Evolutionary conservation across 2,888 invertebrate species (phyloP), one percentile per base, ranked within the genome.

Genomic region (Phortica okadai): DNA sequence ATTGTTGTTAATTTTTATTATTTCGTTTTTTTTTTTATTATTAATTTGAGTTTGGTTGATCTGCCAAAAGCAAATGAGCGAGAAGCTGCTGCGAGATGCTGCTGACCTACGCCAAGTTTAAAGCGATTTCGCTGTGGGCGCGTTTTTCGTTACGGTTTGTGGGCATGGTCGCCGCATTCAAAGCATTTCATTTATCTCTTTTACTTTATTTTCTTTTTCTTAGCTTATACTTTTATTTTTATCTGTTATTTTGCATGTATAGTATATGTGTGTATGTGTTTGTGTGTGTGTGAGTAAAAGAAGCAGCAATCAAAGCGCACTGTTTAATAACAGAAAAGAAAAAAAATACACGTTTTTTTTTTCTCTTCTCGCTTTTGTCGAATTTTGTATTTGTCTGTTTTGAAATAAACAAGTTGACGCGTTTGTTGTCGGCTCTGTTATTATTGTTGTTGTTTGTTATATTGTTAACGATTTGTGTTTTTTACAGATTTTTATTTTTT

Each of bases 321-420:
- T 84, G 82, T 85, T 85, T 85, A 84, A 33, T 33, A 33, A 33
- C 33, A 33, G 33, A 33, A 33, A 33, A 33, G 33, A 50, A 62
- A 25, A 25, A 62, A 62, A 84, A 82, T 83, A 84, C 82, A 84
- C 77, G 80, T 85, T 76, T 81, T 80, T 75, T 75, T 76, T 78
- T 64, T 67, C 66, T 74, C 74, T 72, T 67, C 50, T 76, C 50
- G 64, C 56, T 82, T 82, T 58, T 79, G 7, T 62, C 21, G 62
- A 62, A 10, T 59, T 73, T 58, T 59, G 62, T 45, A 83, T 74
- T 82, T 81, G 82, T 85, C 16, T 79, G 79, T 87, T 86, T 86
- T 82, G 87, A 87, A 87, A 86, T 86, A 86, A 86, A 86, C 86
- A 84, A 86, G 87, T 87, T 87, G 84, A 59, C 74, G 79, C 74